Evolutionary conservation across 2,113 vertebrate genomes (phyloP), one percentile per base, ranked within the genome.

Genomic region (Zootoca vivipara): DNA sequence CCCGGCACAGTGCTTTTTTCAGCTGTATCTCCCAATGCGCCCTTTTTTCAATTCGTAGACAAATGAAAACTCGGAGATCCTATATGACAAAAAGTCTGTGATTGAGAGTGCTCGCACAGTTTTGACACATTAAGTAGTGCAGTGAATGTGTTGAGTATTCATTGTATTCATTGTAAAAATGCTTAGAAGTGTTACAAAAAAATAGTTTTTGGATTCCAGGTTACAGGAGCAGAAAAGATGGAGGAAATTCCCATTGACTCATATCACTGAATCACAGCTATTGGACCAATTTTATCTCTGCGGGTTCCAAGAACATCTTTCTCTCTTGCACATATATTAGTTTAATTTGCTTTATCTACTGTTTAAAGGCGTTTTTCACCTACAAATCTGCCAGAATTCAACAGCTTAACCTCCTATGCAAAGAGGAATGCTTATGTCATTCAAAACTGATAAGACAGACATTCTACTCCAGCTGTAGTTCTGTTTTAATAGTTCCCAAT

Each of bases 321-420:
- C 30, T 94, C 30, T 0, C 93, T 93, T 93, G 92, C 82, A 93
- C 83, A 86, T 82, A 91, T 87, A 95, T 92, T 87, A 93, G 70
- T 93, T 94, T 92, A 94, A 95, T 94, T 95, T 96, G 90, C 89
- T 95, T 96, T 94, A 96, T 91, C 92, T 94, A n/a, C 89, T 90
- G 3, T 83, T 93, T 90, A 89, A 93, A 94, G 81, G 88, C 58
- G 87, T 7, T 90, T 9, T 89, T 92, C 82, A 93, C 88, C 86
- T 91, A 78, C 81, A 95, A 95, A 90, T 93, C 88, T 86, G 91
- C 93, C 80, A 89, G 75, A 93, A 93, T 94, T 91, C 91, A 94
- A 86, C 20, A 93, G 69, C 74, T 93, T 93, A 93, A 93, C 82
- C 86, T 94, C 52, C 16, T 83, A 56, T 92, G 22, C 89, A 95